Base-by-base conservation (phyloP, 2,888 invertebrate species). In the Teleiodes luculella region DNA sequence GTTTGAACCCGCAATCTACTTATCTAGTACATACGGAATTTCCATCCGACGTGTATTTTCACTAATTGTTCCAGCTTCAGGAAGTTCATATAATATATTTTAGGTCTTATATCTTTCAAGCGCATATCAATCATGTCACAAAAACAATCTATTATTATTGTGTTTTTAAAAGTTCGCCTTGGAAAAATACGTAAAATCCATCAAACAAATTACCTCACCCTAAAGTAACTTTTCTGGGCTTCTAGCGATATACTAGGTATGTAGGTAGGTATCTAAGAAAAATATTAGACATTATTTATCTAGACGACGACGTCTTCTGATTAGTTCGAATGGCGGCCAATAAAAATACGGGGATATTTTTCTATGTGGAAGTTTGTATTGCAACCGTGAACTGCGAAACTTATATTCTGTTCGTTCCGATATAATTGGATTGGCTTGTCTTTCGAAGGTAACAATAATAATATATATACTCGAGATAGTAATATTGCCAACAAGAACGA, bases 331-430 rank as follows among this genome's bases (percentile, higher is more conserved):
- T 31, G 31, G n/a, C 13, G 28, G n/a, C 28, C 20, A 43, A 43
- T 43, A 43, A 43, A 43, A 43, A 43, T 43, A 43, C n/a, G 11
- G 4, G 3, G 24, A 13, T 28, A 43, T 43, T 31, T 53, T 52
- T 20, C 18, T 43, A 43, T 28, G 43, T 10, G 43, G 20, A 13
- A 43, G 28, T 13, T 43, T 43, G 43, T 43, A 43, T 43, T 43
- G 43, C 13, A 20, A n/a, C 28, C n/a, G 43, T 13, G 13, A 43
- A 20, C 13, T 28, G 43, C 43, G 28, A 33, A 43, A 24, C 24
- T 43, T n/a, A 20, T 28, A 11, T 43, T 11, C 13, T 7, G 18
- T 18, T 18, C 11, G 18, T 18, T 18, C 11, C 10, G 16, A 41
- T 41, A 18, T 10, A 18, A 2, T 37, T 8, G 20, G 11, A 43